Conservation (phyloP, 2,797 vertebrate species). For the Myotis findleyi region DNA sequence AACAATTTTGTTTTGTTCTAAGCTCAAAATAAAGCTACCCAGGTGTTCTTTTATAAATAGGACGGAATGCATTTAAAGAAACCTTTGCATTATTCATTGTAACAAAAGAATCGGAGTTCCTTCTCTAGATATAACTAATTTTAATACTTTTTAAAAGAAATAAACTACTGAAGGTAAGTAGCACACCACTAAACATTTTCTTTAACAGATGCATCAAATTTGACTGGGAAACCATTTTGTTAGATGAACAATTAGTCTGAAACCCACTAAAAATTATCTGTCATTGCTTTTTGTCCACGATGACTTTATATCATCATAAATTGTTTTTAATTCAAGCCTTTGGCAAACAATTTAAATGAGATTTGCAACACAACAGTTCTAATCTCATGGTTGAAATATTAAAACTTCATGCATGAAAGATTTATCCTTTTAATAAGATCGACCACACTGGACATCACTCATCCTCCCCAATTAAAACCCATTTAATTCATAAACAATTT, state of each 20-base stretch:
- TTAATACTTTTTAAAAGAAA: constrained; percentile 57
- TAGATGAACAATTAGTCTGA: constrained; percentile 43
- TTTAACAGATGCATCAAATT: constrained; percentile 8
- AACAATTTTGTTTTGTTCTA: constrained; percentile 78
- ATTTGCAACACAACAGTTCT: constrained; percentile 33
- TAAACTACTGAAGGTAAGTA: constrained; percentile 61
- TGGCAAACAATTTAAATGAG: constrained; percentile 75
- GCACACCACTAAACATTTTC: constrained; percentile 31
- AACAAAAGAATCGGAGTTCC: constrained; percentile 66
- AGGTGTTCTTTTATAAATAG: constrained; percentile 82
- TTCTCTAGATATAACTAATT: constrained; percentile 59
- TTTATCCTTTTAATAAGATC: constrained; percentile 71
- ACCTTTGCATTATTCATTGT: constrained; percentile 76
- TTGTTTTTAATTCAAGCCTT: constrained; percentile 71
- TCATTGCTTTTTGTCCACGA: not conserved
- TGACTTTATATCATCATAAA: constrained; percentile 54
- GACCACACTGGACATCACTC: constrained; percentile 65
- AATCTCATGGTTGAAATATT: constrained; percentile 69
- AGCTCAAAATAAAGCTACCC: constrained; percentile 79
- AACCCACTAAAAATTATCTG: constrained; percentile 53
- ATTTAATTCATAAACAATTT: constrained; percentile 54
- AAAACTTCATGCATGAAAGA: constrained; percentile 68
- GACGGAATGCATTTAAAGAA: constrained; percentile 72
- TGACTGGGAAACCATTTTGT: constrained; percentile 32
- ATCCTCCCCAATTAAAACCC: constrained; percentile 59